Evolutionary conservation across 2,888 invertebrate species (phyloP), one percentile per base, ranked within the genome.

Genomic region (Pseudanteris insignis): DNA sequence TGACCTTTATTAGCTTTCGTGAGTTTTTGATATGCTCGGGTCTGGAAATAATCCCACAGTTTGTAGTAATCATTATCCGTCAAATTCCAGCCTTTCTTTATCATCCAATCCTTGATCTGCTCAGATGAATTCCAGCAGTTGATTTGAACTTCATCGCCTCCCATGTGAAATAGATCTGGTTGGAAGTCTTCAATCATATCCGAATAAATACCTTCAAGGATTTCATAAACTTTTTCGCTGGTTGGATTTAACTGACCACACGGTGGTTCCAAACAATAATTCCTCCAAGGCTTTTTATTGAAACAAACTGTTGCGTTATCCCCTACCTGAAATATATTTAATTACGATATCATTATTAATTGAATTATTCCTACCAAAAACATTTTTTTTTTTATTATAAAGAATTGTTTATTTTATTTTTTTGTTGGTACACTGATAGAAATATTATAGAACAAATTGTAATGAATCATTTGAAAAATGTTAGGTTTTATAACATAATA

Each of bases 161-260:
- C 93, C 92, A 92, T 92, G 77, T 93, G 93, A 81, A 92, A 92
- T 1, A 92, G 83, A 72, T 91, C 91, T 0, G 89, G 86, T 0
- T 85, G 74, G 76, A 90, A 90, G 36, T 86, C 83, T 0, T 85
- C 82, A 10, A 89, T 81, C 88, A 92, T 90, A 67, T 92, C 92
- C 0, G 80, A 80, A 76, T 91, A 92, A 47, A 93, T 88, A 58
- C 88, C 89, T 67, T 85, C 84, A 9, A 89, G 77, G 33, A 88
- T 83, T 36, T 89, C 84, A 70, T 92, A 92, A 3, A 91, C 81
- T 41, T 82, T 84, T 0, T 88, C 86, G 65, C 86, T 86, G 0
- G 86, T 86, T 0, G 91, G 90, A 81, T 92, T 90, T 4, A 92
- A 81, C 74, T 92, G 92, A 0, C 92, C 92, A 69, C 93, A 93